phyloP scores from a whole-genome alignment of 1,140 invertebrate species.

The Stenopsyche tienmushanensis region DNA sequence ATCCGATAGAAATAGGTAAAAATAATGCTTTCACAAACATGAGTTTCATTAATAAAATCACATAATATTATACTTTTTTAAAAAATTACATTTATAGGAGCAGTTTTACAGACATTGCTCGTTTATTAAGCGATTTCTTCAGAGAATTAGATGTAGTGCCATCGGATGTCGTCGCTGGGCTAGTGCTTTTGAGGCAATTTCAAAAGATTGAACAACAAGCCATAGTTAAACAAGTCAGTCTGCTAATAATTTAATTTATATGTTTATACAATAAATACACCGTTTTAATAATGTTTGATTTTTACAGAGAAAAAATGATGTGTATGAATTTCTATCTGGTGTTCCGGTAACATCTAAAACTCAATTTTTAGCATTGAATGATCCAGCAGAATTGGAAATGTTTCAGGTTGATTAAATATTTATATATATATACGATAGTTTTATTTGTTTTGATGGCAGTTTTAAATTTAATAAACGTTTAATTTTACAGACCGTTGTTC shows the following conservation, averaged over 20 bases:
- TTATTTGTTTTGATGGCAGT: background rate
- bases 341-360: conserved; percentile 82
- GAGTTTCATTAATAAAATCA: background rate
- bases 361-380: conserved; percentile 80
- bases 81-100: conserved; percentile 57
- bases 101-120: conserved; percentile 84
- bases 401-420: conserved; percentile 49
- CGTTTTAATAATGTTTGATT: conserved; percentile 32
- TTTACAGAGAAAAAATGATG: conserved; percentile 74
- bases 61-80: no score
- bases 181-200: conserved; percentile 78
- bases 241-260: conserved; percentile 1
- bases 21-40: conserved; percentile 24
- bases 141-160: conserved; percentile 90
- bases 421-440: background rate
- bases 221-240: conserved; percentile 71
- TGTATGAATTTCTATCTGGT: conserved; percentile 88
- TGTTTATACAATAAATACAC: conserved; percentile 9
- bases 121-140: conserved; percentile 86
- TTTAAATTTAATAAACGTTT: background rate
- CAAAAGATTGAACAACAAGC: conserved; percentile 79
- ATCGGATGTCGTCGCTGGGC: conserved; percentile 84
- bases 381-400: conserved; percentile 71
- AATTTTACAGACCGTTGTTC: conserved; percentile 70
- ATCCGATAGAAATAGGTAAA: conserved; percentile 74